Base-by-base conservation (phyloP, 23 tunicate species). In the Halocynthia aurantium region DNA sequence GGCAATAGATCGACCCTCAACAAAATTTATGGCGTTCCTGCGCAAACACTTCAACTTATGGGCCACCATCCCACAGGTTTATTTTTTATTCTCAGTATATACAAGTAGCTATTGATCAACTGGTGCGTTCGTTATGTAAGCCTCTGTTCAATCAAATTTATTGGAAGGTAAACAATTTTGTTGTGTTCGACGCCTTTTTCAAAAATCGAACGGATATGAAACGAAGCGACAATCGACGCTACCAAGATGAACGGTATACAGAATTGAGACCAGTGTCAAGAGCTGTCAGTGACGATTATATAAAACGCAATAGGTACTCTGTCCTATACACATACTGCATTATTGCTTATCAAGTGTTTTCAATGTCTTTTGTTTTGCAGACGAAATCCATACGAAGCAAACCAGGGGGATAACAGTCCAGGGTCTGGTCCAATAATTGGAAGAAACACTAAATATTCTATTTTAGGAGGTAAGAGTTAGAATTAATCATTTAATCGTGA, bases 171-270 rank as follows among this genome's bases (percentile, higher is more conserved):
- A 91, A 91, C 57, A 91, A 91, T 64, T 91, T 85, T 78, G 97
- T 91, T 6, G 71, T 91, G 12, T 91, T 91, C 76, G 97, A 91
- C 22, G 97, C 87, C 11, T 91, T 85, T 77, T 91, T 91, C 76
- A 81, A 75, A 76, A 74, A 83, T 75, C 76, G 87, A 15, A 70
- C 50, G 7, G 87, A 88, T 56, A 44, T 60, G 22, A 80, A 53
- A 56, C 57, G 77, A n/a, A 49, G 40, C 7, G 76, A 10, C 51
- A 79, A 58, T 55, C 49, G 72, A 49, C 73, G 18, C 19, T 64
- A 74, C 12, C 50, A 10, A 9, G 64, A 74, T 7, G 70, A 87
- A 19, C 56, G 7, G 17, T 52, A 67, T 15, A 50, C 70, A 6
- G 50, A 80, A 7, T 63, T 73, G 53, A 75, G 95, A n/a, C 95